A percentile compares a stretch with the other conserved stretches of the same genome.
phyloP scores from a whole-genome alignment of 1,140 invertebrate genomes.

The Micrasema minimum region DNA sequence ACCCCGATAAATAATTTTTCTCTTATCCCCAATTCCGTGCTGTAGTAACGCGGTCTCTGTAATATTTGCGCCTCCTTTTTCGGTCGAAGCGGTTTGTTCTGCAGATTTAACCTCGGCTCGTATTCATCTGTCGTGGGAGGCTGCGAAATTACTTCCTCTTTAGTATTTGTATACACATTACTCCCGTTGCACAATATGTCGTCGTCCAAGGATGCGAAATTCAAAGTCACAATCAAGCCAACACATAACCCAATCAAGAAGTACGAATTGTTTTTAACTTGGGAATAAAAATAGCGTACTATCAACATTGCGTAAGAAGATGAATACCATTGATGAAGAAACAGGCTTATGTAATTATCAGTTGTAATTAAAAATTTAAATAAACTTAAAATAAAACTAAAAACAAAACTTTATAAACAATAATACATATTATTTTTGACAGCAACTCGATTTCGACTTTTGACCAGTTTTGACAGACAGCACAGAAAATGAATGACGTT shows the following conservation, averaged over 20 bases:
- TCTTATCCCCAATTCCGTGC: constrained; percentile 90
- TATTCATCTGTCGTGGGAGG: constrained; percentile 56
- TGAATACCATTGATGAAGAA: constrained; percentile 1
- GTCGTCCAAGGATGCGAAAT: constrained; percentile 58
- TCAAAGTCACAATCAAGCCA: constrained; percentile 61
- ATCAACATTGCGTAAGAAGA: too few species aligned
- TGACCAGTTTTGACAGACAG: too few species aligned
- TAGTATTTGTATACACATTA: constrained; percentile 43
- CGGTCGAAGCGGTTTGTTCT: constrained; percentile 53
- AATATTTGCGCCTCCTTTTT: constrained; percentile 62
- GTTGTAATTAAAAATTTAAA: too few species aligned
- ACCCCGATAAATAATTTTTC: constrained; percentile 90
- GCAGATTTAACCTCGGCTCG: constrained; percentile 59
- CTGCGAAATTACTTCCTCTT: constrained; percentile 11
- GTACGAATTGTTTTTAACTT: constrained; percentile 64
- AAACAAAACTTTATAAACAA: too few species aligned
- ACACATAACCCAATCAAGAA: constrained; percentile 61
- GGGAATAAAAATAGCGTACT: constrained; percentile 61
- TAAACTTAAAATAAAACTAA: too few species aligned
- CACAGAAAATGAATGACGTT: too few species aligned
- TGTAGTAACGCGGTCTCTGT: constrained; percentile 88
- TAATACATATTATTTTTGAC: too few species aligned
- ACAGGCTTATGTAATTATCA: too few species aligned
- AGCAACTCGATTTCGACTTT: too few species aligned
- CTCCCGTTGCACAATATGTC: constrained; percentile 31